These are phyloP conservation scores for Limnephilus lunatus DNA, from an alignment of 2,888 invertebrate genomes.

Conservation along the genomic window DNA sequence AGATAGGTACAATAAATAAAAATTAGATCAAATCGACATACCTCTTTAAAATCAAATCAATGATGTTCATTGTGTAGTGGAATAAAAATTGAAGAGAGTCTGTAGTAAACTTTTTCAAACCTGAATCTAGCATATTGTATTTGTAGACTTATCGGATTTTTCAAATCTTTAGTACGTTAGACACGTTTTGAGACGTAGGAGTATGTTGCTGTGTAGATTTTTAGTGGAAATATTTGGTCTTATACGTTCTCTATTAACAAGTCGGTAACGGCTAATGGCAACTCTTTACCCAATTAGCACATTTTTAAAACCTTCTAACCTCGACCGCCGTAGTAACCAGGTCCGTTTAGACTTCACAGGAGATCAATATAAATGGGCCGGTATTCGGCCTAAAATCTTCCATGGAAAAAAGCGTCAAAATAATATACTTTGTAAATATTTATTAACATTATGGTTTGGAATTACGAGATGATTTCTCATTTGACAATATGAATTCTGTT, in stretches of 20 bases:
- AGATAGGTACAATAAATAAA: background rate
- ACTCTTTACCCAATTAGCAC: constrained; percentile 65
- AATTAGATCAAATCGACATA: background rate
- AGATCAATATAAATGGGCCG: background rate
- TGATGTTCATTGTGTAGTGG: background rate
- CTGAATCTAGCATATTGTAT: background rate
- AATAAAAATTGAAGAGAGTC: background rate
- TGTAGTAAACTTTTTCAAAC: background rate
- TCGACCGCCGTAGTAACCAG: constrained; percentile 4
- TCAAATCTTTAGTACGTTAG: background rate
- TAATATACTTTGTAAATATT: background rate
- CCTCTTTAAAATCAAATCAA: background rate
- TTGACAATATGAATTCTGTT: background rate
- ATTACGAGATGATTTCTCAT: background rate
- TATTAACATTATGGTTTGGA: background rate
- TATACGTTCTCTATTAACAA: constrained; percentile 58
- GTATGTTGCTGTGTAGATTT: background rate
- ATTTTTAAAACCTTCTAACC: constrained; percentile 57
- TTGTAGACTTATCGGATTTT: background rate
- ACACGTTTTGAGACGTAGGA: background rate
- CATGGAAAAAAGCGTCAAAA: background rate
- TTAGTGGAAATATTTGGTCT: constrained; percentile 30
- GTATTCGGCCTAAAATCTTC: background rate
- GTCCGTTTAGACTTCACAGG: background rate
- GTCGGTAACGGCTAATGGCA: constrained; percentile 55